Base-by-base conservation (phyloP, 2,797 vertebrate genomes). In the Lithobates pipiens region DNA sequence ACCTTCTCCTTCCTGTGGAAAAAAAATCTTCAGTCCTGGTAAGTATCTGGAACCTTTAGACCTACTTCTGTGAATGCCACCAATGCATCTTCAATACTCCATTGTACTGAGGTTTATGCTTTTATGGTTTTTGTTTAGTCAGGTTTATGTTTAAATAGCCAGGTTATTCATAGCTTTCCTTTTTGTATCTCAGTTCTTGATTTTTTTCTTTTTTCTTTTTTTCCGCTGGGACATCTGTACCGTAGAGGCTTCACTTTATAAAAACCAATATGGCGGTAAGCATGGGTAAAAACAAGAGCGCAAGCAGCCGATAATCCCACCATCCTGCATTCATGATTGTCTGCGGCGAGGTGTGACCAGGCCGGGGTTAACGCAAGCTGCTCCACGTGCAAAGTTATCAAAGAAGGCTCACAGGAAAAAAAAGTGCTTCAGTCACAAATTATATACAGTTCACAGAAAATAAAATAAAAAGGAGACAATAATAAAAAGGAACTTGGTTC, bases 261-360 rank as follows among this genome's bases (percentile, higher is more conserved):
- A 57, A 57, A 57, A 57, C 1, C 5, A n/a, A 4, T 57, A 39
- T 10, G 46, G 76, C 16, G 21, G 29, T 11, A 23, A 16, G 57
- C 3, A 39, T 25, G 46, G 5, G 25, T n/a, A 15, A 36, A 39
- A 39, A 39, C 6, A 39, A 39, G 6, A 21, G 39, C 4, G 0
- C 18, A 23, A 39, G 32, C 70, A 39, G 54, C 21, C 54, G 10
- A 61, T 61, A 32, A 23, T 61, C 54, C 54, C 54, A 23, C 50
- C 50, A 13, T 61, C 10, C 54, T 54, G 50, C 16, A 76, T 76
- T 88, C 90, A 88, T 90, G 94, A 95, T 95, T 95, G 95, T 95
- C 94, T 92, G 85, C 89, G 88, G 89, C 90, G 90, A 86, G 88
- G 54, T 61, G 54, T 3, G 4, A 2, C 42, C 25, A 5, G 61